Conservation (phyloP, 1,140 invertebrate genomes). For the Trichomalopsis sarcophagae region DNA sequence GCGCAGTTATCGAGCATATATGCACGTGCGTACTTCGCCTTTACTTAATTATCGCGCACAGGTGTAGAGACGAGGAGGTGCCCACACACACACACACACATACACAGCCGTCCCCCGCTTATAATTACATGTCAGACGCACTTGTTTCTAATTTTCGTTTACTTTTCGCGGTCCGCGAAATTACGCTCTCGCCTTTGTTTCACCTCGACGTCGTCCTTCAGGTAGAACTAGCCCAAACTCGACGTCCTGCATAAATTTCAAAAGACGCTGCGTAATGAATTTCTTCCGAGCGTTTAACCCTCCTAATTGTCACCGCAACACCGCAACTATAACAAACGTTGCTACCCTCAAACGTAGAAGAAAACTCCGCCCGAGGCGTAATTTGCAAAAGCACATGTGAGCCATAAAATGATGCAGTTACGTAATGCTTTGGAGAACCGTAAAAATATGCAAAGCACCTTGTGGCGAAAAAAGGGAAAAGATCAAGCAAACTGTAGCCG, state of each 20-base stretch:
- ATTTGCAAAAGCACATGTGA: too few species aligned
- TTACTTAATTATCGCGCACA: not conserved
- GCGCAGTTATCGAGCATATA: too few species aligned
- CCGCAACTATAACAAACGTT: too few species aligned
- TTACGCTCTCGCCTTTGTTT: slow-evolving; percentile 16
- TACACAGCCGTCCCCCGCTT: not conserved
- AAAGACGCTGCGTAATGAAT: too few species aligned
- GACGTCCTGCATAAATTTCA: too few species aligned
- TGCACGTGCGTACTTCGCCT: not conserved
- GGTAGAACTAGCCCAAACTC: not conserved
- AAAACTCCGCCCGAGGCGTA: too few species aligned
- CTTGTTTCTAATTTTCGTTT: slow-evolving; percentile 49
- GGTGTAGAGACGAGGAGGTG: not conserved
- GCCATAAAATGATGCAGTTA: too few species aligned
- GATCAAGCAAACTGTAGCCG: not conserved
- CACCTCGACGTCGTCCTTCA: not conserved
- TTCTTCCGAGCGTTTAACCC: too few species aligned
- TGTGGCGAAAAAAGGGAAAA: not conserved
- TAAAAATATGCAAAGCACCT: not conserved
- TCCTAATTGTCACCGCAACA: too few species aligned
- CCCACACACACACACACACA: not conserved
- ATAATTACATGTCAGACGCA: slow-evolving; percentile 37
- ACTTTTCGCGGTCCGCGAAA: slow-evolving; percentile 26
- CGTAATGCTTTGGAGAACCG: not conserved
- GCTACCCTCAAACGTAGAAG: too few species aligned